Evolutionary conservation across 2,113 vertebrate genomes (phyloP), one percentile per base, ranked within the genome.

Genomic region (Emydura subglobosa): DNA sequence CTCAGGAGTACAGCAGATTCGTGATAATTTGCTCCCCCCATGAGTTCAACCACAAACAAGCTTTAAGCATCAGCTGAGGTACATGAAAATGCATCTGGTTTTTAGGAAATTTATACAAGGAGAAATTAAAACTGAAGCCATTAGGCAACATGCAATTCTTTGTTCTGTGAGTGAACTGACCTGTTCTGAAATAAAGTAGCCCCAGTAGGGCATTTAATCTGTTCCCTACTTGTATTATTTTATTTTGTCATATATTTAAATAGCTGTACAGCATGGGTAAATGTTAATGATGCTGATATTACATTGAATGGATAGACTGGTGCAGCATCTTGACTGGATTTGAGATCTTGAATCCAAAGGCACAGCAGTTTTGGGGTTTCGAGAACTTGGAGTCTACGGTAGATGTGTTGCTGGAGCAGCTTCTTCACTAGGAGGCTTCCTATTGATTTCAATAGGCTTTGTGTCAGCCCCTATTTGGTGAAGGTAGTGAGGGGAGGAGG

Each of bases 61-160:
- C 65, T 92, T 93, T 79, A 83, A 44, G 24, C 55, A 14, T 57
- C 29, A 88, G 14, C n/a, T 79, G 4, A 57, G 11, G 25, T 34
- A 87, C 81, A 78, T 72, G 78, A 85, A 94, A 86, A 92, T 92
- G 89, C 61, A 80, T 31, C 17, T 57, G 86, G 5, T 12, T 16
- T 95, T 92, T n/a, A 82, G 50, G 82, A n/a, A 65, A 86, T 49
- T 16, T 7, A 10, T 82, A n/a, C n/a, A 88, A 59, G 42, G 24
- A 80, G 31, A 85, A 57, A 57, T 42, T 29, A 87, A 76, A 68
- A 68, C 5, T 4, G 1, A 39, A 86, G 2, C 19, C 81, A 82
- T 68, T 87, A 94, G 90, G 50, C 53, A 72, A 88, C 34, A 76
- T 17, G 86, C 6, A 12, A 7, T 80, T 84, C 25, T 87, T 74